Percentiles rank a stretch among this genome's conserved stretches.
These are phyloP conservation scores for Drosophila elegans DNA, from an alignment of 1,140 invertebrate species.

Conservation along the genomic window DNA sequence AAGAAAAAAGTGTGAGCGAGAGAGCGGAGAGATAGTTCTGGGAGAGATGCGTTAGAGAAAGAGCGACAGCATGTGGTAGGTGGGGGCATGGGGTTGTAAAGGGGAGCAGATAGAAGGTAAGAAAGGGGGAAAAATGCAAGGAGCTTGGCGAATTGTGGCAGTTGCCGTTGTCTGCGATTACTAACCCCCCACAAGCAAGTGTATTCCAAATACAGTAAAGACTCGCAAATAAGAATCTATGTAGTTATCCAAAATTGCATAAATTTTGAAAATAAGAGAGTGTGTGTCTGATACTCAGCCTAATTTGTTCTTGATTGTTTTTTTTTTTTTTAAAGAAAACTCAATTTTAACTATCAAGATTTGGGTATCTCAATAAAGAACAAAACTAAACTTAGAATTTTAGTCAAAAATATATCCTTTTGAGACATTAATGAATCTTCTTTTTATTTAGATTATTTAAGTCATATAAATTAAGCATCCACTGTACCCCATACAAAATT, in stretches of 20 bases:
- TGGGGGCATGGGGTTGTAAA: neutral
- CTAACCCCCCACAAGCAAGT: conserved; percentile 17
- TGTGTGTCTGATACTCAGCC: too few species aligned
- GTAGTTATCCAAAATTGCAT: too few species aligned
- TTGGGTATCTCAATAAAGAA: too few species aligned
- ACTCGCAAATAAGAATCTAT: neutral
- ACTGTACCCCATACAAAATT: neutral
- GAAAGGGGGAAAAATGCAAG: conserved; percentile 1
- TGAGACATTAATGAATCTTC: too few species aligned
- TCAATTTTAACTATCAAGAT: too few species aligned
- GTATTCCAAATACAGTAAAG: conserved; percentile 1
- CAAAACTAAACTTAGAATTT: too few species aligned
- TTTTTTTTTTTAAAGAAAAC: too few species aligned
- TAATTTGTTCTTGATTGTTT: too few species aligned
- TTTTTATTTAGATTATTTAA: neutral
- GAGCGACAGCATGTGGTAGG: conserved; percentile 19
- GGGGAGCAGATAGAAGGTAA: neutral
- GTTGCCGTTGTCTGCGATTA: conserved; percentile 7
- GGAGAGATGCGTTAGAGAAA: conserved; percentile 11
- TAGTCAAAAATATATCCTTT: neutral
- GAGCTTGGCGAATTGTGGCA: conserved; percentile 17
- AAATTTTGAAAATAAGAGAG: too few species aligned
- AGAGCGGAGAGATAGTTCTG: conserved; percentile 34
- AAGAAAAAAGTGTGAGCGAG: conserved; percentile 25
- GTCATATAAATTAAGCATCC: neutral